Conservation (phyloP, 37 sponge, comb jelly and placozoan genomes). For the Oopsacas minuta region DNA sequence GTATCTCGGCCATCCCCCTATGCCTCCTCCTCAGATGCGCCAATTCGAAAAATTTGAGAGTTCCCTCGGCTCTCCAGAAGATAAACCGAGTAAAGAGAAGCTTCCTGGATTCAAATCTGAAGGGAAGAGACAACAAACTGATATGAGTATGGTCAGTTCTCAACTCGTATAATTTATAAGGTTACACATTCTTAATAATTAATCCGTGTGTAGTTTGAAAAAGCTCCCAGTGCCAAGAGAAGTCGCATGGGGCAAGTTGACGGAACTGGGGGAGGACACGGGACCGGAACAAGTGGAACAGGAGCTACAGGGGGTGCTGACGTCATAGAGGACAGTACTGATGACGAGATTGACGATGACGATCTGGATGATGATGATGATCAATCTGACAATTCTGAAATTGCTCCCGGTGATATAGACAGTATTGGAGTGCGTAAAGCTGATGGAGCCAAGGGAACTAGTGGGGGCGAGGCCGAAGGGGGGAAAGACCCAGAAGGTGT, state of each 20-base stretch:
- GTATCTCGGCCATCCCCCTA: background rate
- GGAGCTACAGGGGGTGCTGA: background rate
- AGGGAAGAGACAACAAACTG: slow-evolving; percentile 12
- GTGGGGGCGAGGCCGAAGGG: background rate
- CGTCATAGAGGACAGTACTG: slow-evolving; percentile 24
- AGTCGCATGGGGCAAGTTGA: slow-evolving; percentile 28
- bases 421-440: background rate
- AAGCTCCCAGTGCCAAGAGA: background rate
- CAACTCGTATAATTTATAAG: background rate
- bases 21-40: background rate
- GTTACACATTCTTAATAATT: background rate
- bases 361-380: slow-evolving; percentile 39
- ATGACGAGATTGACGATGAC: slow-evolving; percentile 55
- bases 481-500: background rate
- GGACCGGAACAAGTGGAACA: slow-evolving; percentile 1
- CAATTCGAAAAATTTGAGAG: background rate
- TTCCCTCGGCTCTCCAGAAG: background rate
- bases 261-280: slow-evolving; percentile 30
- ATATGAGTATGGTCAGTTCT: background rate
- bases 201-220: background rate
- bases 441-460: background rate
- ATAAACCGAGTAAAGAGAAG: background rate
- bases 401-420: background rate
- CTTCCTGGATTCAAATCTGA: background rate
- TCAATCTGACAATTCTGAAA: background rate